phyloP scores from a whole-genome alignment of 2,113 vertebrate species.

The Elephas maximus region DNA sequence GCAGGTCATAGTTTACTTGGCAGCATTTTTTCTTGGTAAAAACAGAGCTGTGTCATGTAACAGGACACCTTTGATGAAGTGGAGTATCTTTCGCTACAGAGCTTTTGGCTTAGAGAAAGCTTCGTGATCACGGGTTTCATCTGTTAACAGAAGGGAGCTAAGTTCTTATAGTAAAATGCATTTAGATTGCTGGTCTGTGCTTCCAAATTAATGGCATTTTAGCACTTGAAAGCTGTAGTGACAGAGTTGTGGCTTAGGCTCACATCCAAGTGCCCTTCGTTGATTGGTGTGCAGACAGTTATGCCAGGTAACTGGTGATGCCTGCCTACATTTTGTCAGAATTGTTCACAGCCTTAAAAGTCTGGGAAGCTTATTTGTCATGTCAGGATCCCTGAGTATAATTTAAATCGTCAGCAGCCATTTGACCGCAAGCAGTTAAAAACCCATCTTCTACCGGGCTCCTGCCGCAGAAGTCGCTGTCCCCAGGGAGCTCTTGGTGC shows the following conservation, averaged over 20 bases:
- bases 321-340: background rate
- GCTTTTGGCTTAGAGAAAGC: background rate
- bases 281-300: background rate
- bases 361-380: background rate
- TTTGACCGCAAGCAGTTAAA: background rate
- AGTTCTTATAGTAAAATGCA: constrained; percentile 21
- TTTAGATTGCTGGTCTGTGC: background rate
- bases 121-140: background rate
- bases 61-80: background rate
- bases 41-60: background rate
- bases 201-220: constrained; percentile 15
- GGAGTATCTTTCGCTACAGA: background rate
- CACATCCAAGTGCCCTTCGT: background rate
- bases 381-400: background rate
- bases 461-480: background rate
- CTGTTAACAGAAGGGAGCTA: background rate
- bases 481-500: background rate
- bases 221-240: background rate
- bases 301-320: background rate
- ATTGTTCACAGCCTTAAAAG: constrained; percentile 59
- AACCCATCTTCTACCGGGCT: background rate
- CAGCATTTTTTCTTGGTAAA: background rate
- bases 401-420: background rate
- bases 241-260: background rate
- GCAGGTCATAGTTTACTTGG: background rate